These are phyloP conservation scores for Syngnathus acus DNA, from an alignment of 2,797 vertebrate species.

Conservation along the genomic window DNA sequence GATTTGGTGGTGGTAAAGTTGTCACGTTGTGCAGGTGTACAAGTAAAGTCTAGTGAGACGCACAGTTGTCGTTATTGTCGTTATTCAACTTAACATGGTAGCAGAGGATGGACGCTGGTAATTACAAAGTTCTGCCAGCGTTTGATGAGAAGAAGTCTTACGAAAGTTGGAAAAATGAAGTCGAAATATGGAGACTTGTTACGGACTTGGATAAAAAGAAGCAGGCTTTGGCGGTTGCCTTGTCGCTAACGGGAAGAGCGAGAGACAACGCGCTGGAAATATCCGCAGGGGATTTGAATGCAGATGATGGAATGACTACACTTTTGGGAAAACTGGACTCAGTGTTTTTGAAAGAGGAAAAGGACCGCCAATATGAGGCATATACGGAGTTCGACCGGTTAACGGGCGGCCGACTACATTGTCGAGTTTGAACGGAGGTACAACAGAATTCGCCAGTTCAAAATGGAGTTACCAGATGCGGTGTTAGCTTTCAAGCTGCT, in stretches of 20 bases:
- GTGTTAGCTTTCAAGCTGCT: background rate
- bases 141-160: too few species aligned
- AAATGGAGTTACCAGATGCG: background rate
- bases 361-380: background rate
- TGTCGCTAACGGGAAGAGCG: background rate
- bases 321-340: background rate
- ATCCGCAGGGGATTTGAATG: background rate
- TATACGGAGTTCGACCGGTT: background rate
- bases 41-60: too few species aligned
- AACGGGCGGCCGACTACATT: background rate
- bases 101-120: too few species aligned
- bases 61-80: too few species aligned
- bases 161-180: too few species aligned
- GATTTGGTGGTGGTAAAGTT: too few species aligned
- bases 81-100: too few species aligned
- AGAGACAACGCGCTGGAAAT: background rate
- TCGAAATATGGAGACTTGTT: too few species aligned
- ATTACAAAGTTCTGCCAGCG: too few species aligned
- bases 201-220: too few species aligned
- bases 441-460: background rate
- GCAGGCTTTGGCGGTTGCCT: background rate
- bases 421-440: slow-evolving; percentile 4
- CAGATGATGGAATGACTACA: background rate
- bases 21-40: too few species aligned
- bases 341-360: background rate